Conservation (phyloP, 2,113 vertebrate genomes). For the Dasyornis broadbenti region DNA sequence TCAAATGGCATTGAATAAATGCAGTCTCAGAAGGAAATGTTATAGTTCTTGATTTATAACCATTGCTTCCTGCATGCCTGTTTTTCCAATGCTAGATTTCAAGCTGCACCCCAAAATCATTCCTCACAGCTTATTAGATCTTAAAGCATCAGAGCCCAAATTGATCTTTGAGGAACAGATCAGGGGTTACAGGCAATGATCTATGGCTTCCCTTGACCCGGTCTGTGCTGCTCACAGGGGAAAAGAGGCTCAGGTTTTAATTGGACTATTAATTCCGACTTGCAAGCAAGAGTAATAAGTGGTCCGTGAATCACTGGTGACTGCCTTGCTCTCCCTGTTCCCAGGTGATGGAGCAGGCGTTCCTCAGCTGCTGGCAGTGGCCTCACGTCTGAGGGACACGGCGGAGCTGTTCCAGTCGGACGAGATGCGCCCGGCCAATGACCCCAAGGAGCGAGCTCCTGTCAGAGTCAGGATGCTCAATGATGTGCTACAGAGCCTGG, state of each 20-base stretch:
- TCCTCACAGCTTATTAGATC: neutral
- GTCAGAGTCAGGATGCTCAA: conserved; percentile 90
- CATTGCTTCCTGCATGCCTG: neutral
- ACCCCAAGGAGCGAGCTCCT: conserved; percentile 84
- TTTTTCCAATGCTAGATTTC: neutral
- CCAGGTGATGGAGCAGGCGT: conserved; percentile 66
- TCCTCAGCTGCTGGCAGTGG: conserved; percentile 69
- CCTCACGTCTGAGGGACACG: conserved; percentile 77
- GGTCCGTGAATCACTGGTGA: neutral
- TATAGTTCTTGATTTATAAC: neutral
- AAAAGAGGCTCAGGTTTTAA: neutral
- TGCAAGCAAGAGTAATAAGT: neutral
- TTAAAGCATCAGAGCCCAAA: neutral
- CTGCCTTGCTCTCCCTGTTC: neutral
- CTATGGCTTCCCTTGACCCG: neutral
- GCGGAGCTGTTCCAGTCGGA: conserved; percentile 89
- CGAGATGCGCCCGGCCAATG: conserved; percentile 92
- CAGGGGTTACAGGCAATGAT: neutral
- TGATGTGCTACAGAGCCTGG: conserved; percentile 85
- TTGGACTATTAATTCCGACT: conserved; percentile 5
- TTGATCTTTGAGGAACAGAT: neutral
- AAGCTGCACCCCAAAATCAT: neutral
- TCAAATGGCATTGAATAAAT: neutral
- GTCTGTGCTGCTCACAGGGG: neutral
- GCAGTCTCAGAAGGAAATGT: neutral